These are phyloP conservation scores for Dendrocincla fuliginosa DNA, from an alignment of 2,797 vertebrate genomes.

Conservation along the genomic window DNA sequence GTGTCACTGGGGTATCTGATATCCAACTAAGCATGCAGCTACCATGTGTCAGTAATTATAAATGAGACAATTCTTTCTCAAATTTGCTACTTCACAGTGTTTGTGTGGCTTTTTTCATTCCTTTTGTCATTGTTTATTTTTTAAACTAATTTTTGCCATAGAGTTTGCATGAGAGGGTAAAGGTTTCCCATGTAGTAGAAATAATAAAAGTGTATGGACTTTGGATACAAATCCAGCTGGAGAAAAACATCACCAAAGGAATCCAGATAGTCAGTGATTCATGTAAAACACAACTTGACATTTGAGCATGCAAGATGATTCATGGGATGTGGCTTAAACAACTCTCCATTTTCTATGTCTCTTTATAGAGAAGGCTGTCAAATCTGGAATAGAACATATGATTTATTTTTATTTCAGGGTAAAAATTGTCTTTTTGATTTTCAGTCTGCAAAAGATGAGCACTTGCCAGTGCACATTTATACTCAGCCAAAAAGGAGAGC, in stretches of 20 bases:
- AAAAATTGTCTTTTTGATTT: slow-evolving; percentile 27
- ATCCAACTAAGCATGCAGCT: neutral
- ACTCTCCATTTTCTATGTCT: neutral
- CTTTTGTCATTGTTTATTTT: neutral
- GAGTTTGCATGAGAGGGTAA: neutral
- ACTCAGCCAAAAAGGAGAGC: neutral
- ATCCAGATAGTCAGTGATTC: neutral
- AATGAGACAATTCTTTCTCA: neutral
- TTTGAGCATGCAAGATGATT: slow-evolving; percentile 26
- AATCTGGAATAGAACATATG: neutral
- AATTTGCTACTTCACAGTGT: neutral
- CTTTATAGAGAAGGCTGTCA: neutral
- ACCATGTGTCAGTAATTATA: neutral
- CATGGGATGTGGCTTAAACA: neutral
- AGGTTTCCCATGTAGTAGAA: neutral
- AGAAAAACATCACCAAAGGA: neutral
- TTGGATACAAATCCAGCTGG: neutral
- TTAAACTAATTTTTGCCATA: neutral
- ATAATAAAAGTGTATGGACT: neutral
- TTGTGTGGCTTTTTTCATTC: neutral
- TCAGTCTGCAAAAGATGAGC: neutral
- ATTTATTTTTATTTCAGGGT: slow-evolving; percentile 21
- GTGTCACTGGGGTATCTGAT: neutral
- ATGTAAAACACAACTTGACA: neutral
- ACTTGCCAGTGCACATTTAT: neutral